Evolutionary conservation across 2,888 invertebrate genomes (phyloP), one percentile per base, ranked within the genome.

Genomic region (Melanchra persicariae): DNA sequence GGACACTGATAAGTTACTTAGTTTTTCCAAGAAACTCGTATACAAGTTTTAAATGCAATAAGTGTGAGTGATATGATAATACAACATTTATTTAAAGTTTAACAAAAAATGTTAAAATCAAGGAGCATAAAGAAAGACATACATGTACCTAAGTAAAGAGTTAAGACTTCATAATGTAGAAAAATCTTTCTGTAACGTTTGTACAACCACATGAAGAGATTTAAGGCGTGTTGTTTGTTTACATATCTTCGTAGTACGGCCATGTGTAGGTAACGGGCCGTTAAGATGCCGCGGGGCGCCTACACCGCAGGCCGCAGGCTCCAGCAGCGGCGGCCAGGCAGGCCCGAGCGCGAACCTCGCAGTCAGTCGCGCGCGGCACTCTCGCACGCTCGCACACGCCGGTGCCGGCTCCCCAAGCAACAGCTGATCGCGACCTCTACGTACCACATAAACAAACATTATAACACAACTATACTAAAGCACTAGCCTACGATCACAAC

Each of bases 361-460:
- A 89, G 91, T 91, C 93, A 94, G 95, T 95, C 93, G 95, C 93
- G 93, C 93, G 95, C 93, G 91, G 92, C 87, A 88, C 89, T 83
- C 89, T 90, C 90, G 92, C 87, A 87, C 90, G 93, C 87, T 86
- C 90, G 92, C 86, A 89, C 89, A 87, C 89, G 86, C 77, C 81
- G 76, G 84, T 89, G 86, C 79, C 78, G 76, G 79, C 82, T 75
- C 72, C 79, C 52, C 65, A 84, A 83, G 79, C 73, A 91, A 91
- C 95, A 95, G 94, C 95, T 94, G 94, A 95, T 93, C 90, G 92
- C 81, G 83, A 84, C 81, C 86, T 85, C 71, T 82, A 52, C 87
- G 84, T 77, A 88, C 82, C 75, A 85, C 80, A 91, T 84, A 89
- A 91, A 92, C 87, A 92, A 91, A 89, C 84, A 88, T 82, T 84